Conservation (phyloP, 2,797 vertebrate species). For the Anomalospiza imberbis region DNA sequence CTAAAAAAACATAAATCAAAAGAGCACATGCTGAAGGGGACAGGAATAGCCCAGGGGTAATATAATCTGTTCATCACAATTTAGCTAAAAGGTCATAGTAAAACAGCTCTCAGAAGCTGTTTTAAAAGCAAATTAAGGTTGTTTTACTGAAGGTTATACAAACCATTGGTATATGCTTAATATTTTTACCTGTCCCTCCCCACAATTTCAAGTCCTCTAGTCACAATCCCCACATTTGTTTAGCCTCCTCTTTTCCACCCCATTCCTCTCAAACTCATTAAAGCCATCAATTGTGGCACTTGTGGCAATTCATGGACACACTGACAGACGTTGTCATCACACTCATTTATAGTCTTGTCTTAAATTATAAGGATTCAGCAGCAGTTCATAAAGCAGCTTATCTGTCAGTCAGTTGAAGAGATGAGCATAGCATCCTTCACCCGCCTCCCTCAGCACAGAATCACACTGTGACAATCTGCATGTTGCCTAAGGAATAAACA, state of each 20-base stretch:
- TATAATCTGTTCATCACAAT: background rate
- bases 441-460: background rate
- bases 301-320: background rate
- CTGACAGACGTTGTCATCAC: background rate
- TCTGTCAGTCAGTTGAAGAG: background rate
- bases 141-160: background rate
- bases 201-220: background rate
- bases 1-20: background rate
- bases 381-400: slow-evolving; percentile 27
- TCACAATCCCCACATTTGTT: background rate
- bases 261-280: background rate
- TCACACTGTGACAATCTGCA: background rate
- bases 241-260: background rate
- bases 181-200: background rate
- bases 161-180: background rate
- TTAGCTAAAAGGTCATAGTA: slow-evolving; percentile 15
- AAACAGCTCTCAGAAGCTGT: background rate
- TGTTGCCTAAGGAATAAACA: background rate
- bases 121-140: slow-evolving; percentile 10
- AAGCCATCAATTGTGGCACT: background rate
- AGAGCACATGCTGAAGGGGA: background rate
- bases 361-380: background rate
- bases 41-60: slow-evolving; percentile 25
- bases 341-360: background rate
- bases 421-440: background rate